Evolutionary conservation across 2,888 invertebrate species (phyloP).

Genomic region (Palloptera scutellata): DNA sequence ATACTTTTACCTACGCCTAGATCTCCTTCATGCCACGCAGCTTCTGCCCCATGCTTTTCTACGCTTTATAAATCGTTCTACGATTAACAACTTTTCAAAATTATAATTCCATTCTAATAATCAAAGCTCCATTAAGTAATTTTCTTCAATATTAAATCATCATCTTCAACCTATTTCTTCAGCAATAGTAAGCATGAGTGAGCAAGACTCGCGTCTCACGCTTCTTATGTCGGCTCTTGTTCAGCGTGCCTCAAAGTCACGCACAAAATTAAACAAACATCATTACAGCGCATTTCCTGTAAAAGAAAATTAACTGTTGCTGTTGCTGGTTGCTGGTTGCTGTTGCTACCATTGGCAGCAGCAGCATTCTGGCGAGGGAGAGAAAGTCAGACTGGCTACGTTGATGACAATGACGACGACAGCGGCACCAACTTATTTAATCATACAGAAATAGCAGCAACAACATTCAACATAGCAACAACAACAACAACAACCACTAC

Average conservation of each 20-base stretch:
- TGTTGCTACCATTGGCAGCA: too few relatives aligned
- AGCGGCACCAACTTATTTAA: not conserved
- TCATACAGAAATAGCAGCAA: not conserved
- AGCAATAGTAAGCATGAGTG: too few relatives aligned
- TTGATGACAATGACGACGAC: too few relatives aligned
- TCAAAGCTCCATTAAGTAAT: conserved; percentile 40
- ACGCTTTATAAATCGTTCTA: not conserved
- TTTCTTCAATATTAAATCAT: conserved; percentile 37
- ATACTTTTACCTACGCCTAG: too few relatives aligned
- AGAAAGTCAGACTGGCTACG: too few relatives aligned
- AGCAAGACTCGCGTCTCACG: not conserved
- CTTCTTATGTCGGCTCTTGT: not conserved
- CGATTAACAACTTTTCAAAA: not conserved
- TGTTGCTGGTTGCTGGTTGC: not conserved
- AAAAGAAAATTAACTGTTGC: not conserved
- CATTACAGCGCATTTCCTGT: conserved; percentile 32
- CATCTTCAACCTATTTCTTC: conserved; percentile 3
- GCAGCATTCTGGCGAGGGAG: too few relatives aligned
- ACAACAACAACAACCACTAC: not conserved
- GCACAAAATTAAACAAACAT: conserved; percentile 46
- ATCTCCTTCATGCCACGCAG: too few relatives aligned
- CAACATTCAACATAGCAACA: not conserved
- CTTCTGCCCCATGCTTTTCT: too few relatives aligned
- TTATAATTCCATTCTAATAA: conserved; percentile 33
- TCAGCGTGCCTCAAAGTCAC: conserved; percentile 26